A percentile compares a stretch with the other conserved stretches of the same genome.
These are phyloP conservation scores for Noctilio leporinus DNA, from an alignment of 2,113 vertebrate species.

Conservation along the genomic window DNA sequence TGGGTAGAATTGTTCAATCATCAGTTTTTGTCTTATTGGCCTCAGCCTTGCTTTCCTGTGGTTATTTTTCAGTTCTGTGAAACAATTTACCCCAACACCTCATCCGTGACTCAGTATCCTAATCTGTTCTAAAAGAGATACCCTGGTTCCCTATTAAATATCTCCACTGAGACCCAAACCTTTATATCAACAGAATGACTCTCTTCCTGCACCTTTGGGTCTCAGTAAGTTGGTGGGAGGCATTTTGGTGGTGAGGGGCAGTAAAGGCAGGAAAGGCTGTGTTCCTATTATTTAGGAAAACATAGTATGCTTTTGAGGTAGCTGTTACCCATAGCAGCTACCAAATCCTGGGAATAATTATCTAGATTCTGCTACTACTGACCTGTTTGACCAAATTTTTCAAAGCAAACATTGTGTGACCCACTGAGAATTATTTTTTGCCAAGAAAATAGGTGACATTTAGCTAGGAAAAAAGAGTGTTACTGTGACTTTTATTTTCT, in stretches of 20 bases:
- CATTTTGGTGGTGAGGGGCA: neutral
- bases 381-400: neutral
- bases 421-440: neutral
- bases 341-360: neutral
- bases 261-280: neutral
- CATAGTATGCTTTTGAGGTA: neutral
- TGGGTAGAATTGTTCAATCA: neutral
- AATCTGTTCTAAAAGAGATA: neutral
- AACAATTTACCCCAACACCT: neutral
- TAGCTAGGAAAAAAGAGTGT: neutral
- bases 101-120: neutral
- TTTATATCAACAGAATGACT: neutral
- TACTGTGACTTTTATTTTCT: neutral
- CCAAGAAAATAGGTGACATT: neutral
- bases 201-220: neutral
- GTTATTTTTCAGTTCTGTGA: neutral
- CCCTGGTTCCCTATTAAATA: neutral
- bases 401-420: neutral
- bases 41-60: neutral
- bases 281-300: neutral
- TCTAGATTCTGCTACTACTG: neutral
- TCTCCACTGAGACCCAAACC: neutral
- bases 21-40: neutral
- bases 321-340: accelerated
- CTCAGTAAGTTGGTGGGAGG: neutral